Evolutionary conservation across 2,888 invertebrate species (phyloP).

Genomic region (Xylota sylvarum): DNA sequence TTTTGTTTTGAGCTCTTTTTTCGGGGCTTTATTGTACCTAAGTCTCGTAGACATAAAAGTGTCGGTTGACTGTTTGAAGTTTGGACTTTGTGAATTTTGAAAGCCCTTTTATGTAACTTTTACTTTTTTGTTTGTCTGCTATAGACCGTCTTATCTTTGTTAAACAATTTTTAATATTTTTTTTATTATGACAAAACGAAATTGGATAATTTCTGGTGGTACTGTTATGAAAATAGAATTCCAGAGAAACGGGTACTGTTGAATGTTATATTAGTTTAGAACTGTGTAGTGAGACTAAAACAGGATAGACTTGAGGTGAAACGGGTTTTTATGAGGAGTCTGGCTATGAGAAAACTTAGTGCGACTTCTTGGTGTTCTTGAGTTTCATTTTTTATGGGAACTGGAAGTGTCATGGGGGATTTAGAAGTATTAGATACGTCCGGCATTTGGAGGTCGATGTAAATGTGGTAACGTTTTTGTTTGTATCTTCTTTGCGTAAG

Average conservation of each 20-base stretch:
- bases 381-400: too few species aligned
- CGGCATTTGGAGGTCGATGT: too few species aligned
- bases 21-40: neutral
- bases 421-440: too few species aligned
- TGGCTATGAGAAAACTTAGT: too few species aligned
- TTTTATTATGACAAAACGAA: constrained; percentile 3
- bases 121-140: constrained; percentile 20
- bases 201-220: constrained; percentile 20
- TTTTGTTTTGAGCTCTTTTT: neutral
- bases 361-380: too few species aligned
- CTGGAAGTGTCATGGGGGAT: too few species aligned
- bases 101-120: constrained; percentile 41
- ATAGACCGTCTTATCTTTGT: neutral
- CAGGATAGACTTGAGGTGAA: neutral
- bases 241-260: neutral
- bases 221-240: neutral
- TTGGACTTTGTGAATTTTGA: neutral
- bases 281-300: neutral
- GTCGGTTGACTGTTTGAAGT: constrained; percentile 13
- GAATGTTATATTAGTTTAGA: neutral
- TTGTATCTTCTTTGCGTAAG: too few species aligned
- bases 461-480: too few species aligned
- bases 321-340: neutral
- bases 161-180: neutral
- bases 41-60: neutral